phyloP scores from a whole-genome alignment of 2,113 vertebrate species.

The Lepisosteus osseus region DNA sequence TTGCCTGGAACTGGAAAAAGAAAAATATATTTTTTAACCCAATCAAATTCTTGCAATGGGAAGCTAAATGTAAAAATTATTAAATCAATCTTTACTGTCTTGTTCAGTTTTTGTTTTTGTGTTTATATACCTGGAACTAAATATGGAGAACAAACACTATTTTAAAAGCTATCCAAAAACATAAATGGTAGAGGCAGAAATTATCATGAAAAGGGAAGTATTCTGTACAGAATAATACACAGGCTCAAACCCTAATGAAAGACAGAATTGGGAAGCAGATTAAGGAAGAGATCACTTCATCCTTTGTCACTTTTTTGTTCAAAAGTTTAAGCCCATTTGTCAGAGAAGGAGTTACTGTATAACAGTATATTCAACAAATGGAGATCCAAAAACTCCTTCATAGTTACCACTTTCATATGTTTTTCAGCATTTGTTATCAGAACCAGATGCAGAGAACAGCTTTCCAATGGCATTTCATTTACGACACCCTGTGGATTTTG shows the following conservation, averaged over 20 bases:
- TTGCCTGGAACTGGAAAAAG: no score
- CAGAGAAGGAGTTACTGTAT: slow-evolving; percentile 35
- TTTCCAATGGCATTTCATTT: slow-evolving; percentile 80
- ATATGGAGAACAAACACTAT: slow-evolving; percentile 2
- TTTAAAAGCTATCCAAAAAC: slow-evolving; percentile 27
- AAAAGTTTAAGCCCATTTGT: slow-evolving; percentile 34
- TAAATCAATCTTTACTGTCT: no score
- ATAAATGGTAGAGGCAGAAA: slow-evolving; percentile 56
- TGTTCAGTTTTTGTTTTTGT: no score
- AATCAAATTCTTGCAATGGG: no score
- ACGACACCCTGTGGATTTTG: slow-evolving; percentile 87
- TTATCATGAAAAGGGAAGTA: slow-evolving; percentile 60
- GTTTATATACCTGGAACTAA: no score
- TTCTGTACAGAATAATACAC: slow-evolving; percentile 56
- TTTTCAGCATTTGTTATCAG: slow-evolving; percentile 81
- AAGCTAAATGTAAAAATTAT: no score
- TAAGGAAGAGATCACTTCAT: slow-evolving; percentile 47
- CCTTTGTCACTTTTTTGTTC: slow-evolving; percentile 44
- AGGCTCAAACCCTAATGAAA: slow-evolving; percentile 54
- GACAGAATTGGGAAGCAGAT: slow-evolving; percentile 57
- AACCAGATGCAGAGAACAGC: slow-evolving; percentile 80
- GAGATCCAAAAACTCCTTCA: slow-evolving; percentile 52
- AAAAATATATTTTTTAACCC: no score
- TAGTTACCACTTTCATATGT: slow-evolving; percentile 75
- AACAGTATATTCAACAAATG: slow-evolving; percentile 51